These are phyloP conservation scores for Chloroceryle amazona DNA, from an alignment of 2,797 vertebrate genomes.

Conservation along the genomic window DNA sequence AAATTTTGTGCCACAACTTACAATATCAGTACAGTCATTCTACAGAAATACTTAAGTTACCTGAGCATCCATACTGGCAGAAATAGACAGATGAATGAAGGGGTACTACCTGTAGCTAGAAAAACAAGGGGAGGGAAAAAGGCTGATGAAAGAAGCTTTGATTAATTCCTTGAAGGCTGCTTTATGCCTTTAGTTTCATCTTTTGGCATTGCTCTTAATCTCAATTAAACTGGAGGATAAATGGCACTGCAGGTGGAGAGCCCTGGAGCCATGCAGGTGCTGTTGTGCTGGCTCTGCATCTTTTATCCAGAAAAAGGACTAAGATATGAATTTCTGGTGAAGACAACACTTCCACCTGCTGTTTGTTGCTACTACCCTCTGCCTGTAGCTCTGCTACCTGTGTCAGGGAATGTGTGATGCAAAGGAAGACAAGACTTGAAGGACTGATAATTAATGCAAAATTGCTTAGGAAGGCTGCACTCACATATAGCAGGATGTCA, in stretches of 20 bases:
- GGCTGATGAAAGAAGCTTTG: neutral
- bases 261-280: neutral
- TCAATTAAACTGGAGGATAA: neutral
- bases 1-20: neutral
- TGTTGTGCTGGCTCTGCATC: neutral
- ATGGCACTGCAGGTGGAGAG: neutral
- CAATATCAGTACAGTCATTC: neutral
- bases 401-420: neutral
- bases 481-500: neutral
- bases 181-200: slow-evolving; percentile 19
- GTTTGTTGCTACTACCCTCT: neutral
- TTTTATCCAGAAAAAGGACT: neutral
- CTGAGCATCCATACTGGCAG: neutral
- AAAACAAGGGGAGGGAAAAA: neutral
- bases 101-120: neutral
- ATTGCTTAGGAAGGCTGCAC: neutral
- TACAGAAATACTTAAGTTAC: neutral
- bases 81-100: neutral
- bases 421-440: neutral
- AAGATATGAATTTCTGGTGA: neutral
- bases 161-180: neutral
- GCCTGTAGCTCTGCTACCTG: neutral
- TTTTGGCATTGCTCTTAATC: slow-evolving; percentile 2
- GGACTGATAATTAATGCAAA: neutral
- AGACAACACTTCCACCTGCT: neutral